phyloP scores from a whole-genome alignment of 1,140 invertebrate species.

The Delia radicum region DNA sequence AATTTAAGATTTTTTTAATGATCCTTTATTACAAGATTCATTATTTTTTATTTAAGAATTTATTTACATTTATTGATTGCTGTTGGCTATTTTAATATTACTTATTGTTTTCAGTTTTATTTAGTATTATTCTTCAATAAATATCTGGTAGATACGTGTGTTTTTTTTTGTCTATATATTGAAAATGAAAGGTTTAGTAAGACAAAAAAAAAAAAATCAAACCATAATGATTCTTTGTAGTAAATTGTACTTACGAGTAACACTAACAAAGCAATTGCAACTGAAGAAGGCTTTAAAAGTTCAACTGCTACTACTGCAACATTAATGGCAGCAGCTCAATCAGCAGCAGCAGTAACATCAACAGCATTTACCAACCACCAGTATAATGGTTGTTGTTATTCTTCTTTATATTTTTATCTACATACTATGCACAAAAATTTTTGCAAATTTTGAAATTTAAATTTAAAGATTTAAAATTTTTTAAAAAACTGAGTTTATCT shows the following conservation, averaged over 20 bases:
- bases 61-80: constrained; percentile 4
- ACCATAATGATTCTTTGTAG: neutral
- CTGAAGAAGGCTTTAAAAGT: constrained; percentile 17
- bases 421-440: too few relatives aligned
- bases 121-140: neutral
- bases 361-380: neutral
- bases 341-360: neutral
- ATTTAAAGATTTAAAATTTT: too few relatives aligned
- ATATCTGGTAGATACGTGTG: neutral
- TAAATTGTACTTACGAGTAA: neutral
- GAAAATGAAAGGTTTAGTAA: constrained; percentile 13
- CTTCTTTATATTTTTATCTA: neutral
- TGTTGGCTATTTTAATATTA: constrained; percentile 15
- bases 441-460: too few relatives aligned
- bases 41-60: constrained; percentile 2
- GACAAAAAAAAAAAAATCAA: neutral
- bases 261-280: constrained; percentile 17
- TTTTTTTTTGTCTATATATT: neutral
- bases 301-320: neutral
- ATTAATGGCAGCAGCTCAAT: neutral
- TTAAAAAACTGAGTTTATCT: too few relatives aligned
- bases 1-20: too few relatives aligned
- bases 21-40: too few relatives aligned
- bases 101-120: neutral
- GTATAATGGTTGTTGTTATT: neutral